Conservation (phyloP, 2,797 vertebrate species). For the Pelochelys cantorii region DNA sequence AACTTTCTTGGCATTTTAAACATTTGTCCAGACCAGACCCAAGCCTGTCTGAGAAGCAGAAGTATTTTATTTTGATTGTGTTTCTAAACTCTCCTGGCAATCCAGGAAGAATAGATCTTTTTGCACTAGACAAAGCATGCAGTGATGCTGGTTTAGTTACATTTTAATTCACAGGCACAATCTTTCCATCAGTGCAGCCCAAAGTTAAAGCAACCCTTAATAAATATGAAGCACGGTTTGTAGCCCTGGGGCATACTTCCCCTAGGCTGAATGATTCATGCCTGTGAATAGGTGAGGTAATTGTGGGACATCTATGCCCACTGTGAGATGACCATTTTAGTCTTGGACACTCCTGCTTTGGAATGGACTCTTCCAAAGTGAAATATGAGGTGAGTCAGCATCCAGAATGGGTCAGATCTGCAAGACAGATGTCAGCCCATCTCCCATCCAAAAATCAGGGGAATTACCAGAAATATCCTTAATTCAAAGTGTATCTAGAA, state of each 20-base stretch:
- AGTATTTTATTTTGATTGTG: not conserved
- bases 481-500: not conserved
- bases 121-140: not conserved
- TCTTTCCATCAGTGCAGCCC: not conserved
- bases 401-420: not conserved
- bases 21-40: not conserved
- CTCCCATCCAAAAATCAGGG: not conserved
- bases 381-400: not conserved
- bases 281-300: not conserved
- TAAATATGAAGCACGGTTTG: not conserved
- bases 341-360: not conserved
- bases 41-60: not conserved
- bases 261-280: not conserved
- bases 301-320: not conserved
- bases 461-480: not conserved
- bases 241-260: not conserved
- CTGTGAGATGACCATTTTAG: not conserved
- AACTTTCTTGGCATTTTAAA: not conserved
- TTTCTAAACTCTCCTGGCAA: not conserved
- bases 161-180: not conserved
- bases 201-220: not conserved
- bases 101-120: not conserved
- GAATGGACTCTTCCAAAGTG: not conserved
- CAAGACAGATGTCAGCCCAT: not conserved
- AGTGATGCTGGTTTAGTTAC: accelerated